phyloP scores from a whole-genome alignment of 1,140 invertebrate species.

The Trissolcus basalis region DNA sequence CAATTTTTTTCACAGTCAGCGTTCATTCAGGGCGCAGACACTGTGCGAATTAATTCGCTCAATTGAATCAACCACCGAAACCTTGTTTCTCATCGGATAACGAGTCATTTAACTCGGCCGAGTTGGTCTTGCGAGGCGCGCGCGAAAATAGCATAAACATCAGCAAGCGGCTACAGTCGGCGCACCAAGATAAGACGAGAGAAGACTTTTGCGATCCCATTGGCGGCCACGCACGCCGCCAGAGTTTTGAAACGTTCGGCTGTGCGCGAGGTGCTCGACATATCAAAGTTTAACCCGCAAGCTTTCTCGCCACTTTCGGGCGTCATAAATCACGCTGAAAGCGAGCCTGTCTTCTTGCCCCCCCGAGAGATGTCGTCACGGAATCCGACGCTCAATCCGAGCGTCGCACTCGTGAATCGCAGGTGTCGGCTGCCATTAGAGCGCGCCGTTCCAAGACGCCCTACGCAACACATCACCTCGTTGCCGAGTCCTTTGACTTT shows the following conservation, averaged over 20 bases:
- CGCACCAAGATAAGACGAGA: too few relatives aligned
- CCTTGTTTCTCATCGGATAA: conserved; percentile 46
- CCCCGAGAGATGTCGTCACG: conserved; percentile 59
- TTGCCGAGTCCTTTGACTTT: conserved; percentile 4
- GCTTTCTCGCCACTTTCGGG: conserved; percentile 57
- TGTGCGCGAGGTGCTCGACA: conserved; percentile 5
- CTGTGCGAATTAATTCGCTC: conserved; percentile 44
- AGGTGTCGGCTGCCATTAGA: conserved; percentile 51
- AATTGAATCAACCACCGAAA: conserved; percentile 56
- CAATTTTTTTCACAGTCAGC: conserved; percentile 26
- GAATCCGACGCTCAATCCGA: conserved; percentile 53
- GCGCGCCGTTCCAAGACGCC: conserved; percentile 19
- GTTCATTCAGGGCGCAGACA: conserved; percentile 35
- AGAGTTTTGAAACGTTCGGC: neutral
- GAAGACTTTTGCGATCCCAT: conserved; percentile 56
- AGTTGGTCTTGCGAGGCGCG: too few relatives aligned
- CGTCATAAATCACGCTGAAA: conserved; percentile 65
- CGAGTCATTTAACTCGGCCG: conserved; percentile 25
- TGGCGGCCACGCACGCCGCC: too few relatives aligned
- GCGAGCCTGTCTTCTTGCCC: conserved; percentile 58
- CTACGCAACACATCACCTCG: conserved; percentile 18
- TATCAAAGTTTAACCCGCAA: conserved; percentile 55
- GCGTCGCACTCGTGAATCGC: conserved; percentile 51
- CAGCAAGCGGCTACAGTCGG: conserved; percentile 27
- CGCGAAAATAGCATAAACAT: conserved; percentile 61